A percentile compares a stretch with the other conserved stretches of the same genome.
These are phyloP conservation scores for Parus major DNA, from an alignment of 2,113 vertebrate species.

Conservation along the genomic window DNA sequence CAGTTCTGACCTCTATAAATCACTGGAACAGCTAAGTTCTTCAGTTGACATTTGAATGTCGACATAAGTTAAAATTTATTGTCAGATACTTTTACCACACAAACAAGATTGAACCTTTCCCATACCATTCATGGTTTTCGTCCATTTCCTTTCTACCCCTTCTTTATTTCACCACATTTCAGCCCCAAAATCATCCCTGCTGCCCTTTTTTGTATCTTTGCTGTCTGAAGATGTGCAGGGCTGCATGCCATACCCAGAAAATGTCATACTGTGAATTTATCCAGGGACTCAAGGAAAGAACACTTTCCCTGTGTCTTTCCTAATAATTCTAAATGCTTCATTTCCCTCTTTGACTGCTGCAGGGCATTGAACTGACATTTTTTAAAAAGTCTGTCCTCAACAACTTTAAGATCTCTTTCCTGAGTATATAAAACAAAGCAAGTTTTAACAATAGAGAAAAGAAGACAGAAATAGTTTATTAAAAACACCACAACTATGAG, in stretches of 20 bases:
- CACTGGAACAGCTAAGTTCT: background rate
- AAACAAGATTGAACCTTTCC: background rate
- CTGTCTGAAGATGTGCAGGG: background rate
- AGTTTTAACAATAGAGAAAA: conserved; percentile 16
- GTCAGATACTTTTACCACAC: background rate
- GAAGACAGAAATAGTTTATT: background rate
- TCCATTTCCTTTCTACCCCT: background rate
- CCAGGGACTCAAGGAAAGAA: background rate
- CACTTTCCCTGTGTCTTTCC: background rate
- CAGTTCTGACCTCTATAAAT: background rate
- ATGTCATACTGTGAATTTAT: background rate
- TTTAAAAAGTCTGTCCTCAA: background rate
- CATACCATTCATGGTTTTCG: background rate
- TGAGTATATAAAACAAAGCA: background rate
- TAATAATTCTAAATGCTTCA: conserved; percentile 9
- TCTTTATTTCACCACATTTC: background rate
- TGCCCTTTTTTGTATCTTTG: background rate
- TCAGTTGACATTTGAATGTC: background rate
- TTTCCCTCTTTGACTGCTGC: conserved; percentile 13
- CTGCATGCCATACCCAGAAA: background rate
- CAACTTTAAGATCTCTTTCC: background rate
- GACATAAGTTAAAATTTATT: background rate
- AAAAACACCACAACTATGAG: background rate
- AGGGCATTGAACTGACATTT: background rate
- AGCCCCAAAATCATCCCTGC: background rate